Conservation (phyloP, 2,888 invertebrate species). For the Bugulina stolonifera region DNA sequence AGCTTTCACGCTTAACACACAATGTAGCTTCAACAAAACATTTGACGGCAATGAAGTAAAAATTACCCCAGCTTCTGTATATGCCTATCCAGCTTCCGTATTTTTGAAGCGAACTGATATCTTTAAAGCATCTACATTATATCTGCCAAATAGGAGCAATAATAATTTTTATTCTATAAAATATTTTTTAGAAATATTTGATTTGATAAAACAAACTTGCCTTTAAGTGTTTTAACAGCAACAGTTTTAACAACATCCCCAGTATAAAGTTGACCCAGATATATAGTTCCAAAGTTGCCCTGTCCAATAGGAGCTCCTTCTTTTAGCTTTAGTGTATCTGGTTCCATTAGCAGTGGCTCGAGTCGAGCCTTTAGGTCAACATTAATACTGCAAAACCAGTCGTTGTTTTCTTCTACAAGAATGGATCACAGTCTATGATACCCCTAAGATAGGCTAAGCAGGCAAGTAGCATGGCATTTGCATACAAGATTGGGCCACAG, state of each 20-base stretch:
- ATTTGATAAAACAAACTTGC: background rate
- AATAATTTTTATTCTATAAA: background rate
- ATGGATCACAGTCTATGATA: no score
- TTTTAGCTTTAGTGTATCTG: constrained; percentile 3
- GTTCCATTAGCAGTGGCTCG: background rate
- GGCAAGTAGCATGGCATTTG: no score
- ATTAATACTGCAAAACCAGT: constrained; percentile 4
- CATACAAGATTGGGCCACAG: no score
- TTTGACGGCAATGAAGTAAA: no score
- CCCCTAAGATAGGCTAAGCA: no score
- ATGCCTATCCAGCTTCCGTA: no score
- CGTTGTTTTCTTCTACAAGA: constrained; percentile 2
- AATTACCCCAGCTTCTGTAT: no score
- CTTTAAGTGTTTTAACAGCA: constrained; percentile 18
- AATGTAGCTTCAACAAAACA: no score
- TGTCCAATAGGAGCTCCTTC: background rate
- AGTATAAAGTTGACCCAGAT: background rate
- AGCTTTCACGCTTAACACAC: no score
- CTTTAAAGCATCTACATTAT: no score
- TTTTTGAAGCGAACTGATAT: no score
- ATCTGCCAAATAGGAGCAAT: no score
- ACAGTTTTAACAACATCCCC: background rate
- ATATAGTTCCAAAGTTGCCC: constrained; percentile 18
- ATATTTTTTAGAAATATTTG: background rate
- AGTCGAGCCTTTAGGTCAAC: constrained; percentile 9